phyloP scores from a whole-genome alignment of 2,888 invertebrate genomes.

The Sinelater perroti region DNA sequence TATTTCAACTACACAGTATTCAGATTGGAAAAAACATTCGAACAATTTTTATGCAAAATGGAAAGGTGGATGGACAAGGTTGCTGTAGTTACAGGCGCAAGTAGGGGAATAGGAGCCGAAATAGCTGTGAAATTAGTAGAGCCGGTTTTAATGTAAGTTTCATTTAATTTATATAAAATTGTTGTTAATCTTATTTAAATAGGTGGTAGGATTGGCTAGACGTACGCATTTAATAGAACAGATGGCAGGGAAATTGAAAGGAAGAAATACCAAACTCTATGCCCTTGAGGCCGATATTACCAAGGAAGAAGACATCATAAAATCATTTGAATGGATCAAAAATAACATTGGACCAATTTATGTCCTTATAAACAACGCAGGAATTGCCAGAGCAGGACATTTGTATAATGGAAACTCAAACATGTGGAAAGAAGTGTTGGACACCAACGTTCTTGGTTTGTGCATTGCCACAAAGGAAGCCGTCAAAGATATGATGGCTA shows the following conservation, averaged over 20 bases:
- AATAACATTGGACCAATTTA: constrained; percentile 39
- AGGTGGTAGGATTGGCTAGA: constrained; percentile 15
- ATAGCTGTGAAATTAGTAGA: background rate
- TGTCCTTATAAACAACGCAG: constrained; percentile 42
- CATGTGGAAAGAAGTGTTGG: constrained; percentile 43
- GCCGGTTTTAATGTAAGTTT: constrained; percentile 3
- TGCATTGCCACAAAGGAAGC: constrained; percentile 41
- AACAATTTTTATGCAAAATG: background rate
- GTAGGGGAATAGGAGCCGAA: constrained; percentile 14
- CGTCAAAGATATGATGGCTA: constrained; percentile 41
- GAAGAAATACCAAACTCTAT: constrained; percentile 24
- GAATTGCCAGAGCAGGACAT: constrained; percentile 27
- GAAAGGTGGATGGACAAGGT: constrained; percentile 11
- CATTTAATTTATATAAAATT: background rate
- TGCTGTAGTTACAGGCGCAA: constrained; percentile 17
- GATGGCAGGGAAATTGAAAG: background rate
- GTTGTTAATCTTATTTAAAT: background rate
- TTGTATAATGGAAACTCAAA: constrained; percentile 40
- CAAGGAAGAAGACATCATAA: constrained; percentile 32
- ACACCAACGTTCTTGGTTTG: constrained; percentile 44
- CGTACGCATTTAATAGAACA: constrained; percentile 5
- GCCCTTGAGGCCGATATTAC: constrained; percentile 32
- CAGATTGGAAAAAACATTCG: background rate
- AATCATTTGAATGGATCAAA: constrained; percentile 34
- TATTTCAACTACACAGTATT: too few species aligned